Evolutionary conservation across 2,113 vertebrate species (phyloP).

Genomic region (Hydrolagus affinis): DNA sequence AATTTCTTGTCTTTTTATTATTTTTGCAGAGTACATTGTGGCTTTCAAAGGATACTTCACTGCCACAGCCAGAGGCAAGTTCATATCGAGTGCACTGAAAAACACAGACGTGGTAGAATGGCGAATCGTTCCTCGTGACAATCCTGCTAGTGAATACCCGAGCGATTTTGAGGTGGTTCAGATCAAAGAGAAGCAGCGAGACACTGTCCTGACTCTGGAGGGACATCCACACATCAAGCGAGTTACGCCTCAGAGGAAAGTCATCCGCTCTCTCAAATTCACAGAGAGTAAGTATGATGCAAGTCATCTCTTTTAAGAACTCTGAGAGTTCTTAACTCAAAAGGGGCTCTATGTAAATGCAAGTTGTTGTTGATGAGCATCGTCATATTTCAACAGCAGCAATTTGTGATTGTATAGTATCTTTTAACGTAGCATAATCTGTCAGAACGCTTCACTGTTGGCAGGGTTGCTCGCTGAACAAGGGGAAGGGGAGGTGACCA

Average conservation of each 20-base stretch:
- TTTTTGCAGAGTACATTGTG: conserved; percentile 83
- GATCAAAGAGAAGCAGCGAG: conserved; percentile 71
- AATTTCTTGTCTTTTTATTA: conserved; percentile 27
- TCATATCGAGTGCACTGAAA: conserved; percentile 84
- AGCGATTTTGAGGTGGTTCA: conserved; percentile 95
- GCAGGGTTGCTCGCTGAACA: too few relatives aligned
- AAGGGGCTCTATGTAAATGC: too few relatives aligned
- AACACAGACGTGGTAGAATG: conserved; percentile 69
- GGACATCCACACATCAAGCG: conserved; percentile 93
- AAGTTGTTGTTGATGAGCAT: too few relatives aligned
- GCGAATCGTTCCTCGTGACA: conserved; percentile 86
- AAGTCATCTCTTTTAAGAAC: background rate
- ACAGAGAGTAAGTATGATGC: conserved; percentile 65
- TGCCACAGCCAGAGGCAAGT: conserved; percentile 83
- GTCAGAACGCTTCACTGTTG: too few relatives aligned
- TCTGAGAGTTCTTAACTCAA: too few relatives aligned
- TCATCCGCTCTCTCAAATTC: conserved; percentile 84
- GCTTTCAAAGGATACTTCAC: conserved; percentile 86
- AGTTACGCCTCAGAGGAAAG: conserved; percentile 86
- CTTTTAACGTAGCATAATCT: too few relatives aligned
- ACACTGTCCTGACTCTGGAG: conserved; percentile 73
- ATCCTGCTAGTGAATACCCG: conserved; percentile 90
- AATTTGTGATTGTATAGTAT: too few relatives aligned
- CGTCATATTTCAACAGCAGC: too few relatives aligned
- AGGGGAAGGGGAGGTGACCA: too few relatives aligned